Base-by-base conservation (phyloP, 1,140 invertebrate genomes). In the Sesamia nonagrioides region DNA sequence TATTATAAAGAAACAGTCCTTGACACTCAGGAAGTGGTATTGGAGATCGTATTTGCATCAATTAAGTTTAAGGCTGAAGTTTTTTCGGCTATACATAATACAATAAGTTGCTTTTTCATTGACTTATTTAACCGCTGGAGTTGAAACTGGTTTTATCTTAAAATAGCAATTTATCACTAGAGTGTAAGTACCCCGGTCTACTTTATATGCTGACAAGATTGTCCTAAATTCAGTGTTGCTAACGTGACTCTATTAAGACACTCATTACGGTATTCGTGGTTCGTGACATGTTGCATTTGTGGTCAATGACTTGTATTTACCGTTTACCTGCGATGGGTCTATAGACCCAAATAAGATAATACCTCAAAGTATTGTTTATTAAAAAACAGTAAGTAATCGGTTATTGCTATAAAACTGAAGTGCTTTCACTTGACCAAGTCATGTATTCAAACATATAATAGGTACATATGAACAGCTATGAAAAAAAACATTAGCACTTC, bases 301-400 rank as follows among this genome's bases (percentile, higher is more conserved):
- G 89, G 89, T 89, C 91, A 88, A 84, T 89, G 89, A 90, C 89
- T 90, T 79, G 35, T 76, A 63, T 87, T 86, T 90, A 89, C 89
- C 91, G 88, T 91, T 91, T 80, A 61, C 48, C 66, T 77, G 82
- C 72, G 78, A 81, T 81, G 78, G 58, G 61, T 33, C 27, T 52
- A 50, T n/a, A n/a, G n/a, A n/a, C n/a, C n/a, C n/a, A n/a, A n/a
- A n/a, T n/a, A n/a, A n/a, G n/a, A n/a, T n/a, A n/a, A n/a, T 50
- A 40, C 48, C 42, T 61, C 79, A 79, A 81, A 68, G 72, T 77
- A 84, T 82, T 84, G 83, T 82, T 86, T 83, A 58, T 71, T 33
- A 48, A 45, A 18, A 75, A 75, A 42, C 56, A 61, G 5, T 33
- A 68, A 63, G 5, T 17, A 48, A 58, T 48, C 45, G 27, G 18